These are phyloP conservation scores for Nothocercus nigrocapillus DNA, from an alignment of 2,113 vertebrate genomes.

Conservation along the genomic window DNA sequence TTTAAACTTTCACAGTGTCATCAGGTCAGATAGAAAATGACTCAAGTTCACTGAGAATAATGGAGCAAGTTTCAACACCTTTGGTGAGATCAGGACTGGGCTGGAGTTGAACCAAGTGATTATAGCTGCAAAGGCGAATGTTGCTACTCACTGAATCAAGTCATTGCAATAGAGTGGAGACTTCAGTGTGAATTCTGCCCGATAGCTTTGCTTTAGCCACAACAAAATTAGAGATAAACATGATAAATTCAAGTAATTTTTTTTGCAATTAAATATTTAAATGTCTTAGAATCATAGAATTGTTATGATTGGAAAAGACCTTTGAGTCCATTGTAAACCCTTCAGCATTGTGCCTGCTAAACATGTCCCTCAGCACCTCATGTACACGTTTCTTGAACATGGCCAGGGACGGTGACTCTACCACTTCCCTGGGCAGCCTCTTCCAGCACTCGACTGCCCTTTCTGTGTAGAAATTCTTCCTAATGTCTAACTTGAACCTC, in stretches of 20 bases:
- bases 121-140: background rate
- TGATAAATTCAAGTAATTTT: background rate
- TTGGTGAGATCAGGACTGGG: background rate
- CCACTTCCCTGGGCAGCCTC: too few relatives aligned
- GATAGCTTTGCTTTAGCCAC: background rate
- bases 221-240: background rate
- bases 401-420: too few relatives aligned
- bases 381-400: too few relatives aligned
- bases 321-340: too few relatives aligned
- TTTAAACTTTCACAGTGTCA: background rate
- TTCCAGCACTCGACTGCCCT: too few relatives aligned
- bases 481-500: too few relatives aligned
- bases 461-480: too few relatives aligned
- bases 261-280: background rate
- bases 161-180: background rate
- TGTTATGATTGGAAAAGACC: too few relatives aligned
- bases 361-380: too few relatives aligned
- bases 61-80: background rate
- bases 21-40: background rate
- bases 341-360: too few relatives aligned
- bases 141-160: rapidly evolving
- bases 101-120: background rate
- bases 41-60: background rate
- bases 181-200: background rate
- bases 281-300: background rate